Percentiles rank a stretch among this genome's conserved stretches.
These are phyloP conservation scores for Podilymbus podiceps DNA, from an alignment of 2,113 vertebrate genomes.

Conservation along the genomic window DNA sequence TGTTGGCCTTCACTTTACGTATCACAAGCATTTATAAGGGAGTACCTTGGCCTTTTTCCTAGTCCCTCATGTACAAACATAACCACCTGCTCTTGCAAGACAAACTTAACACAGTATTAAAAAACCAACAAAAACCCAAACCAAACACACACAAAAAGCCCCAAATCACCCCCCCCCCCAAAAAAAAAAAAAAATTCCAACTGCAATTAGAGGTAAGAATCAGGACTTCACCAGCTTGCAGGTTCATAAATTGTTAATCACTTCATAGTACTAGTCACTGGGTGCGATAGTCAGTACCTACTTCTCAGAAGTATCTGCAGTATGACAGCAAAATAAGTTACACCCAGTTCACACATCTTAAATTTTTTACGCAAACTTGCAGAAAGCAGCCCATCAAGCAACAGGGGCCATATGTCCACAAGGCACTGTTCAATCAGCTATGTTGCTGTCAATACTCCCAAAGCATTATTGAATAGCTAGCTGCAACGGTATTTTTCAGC, in stretches of 20 bases:
- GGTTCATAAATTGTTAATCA: too few relatives aligned
- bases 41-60: background rate
- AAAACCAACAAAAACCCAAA: background rate
- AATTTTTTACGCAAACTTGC: background rate
- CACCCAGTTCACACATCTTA: background rate
- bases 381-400: background rate
- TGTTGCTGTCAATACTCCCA: background rate
- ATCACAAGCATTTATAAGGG: background rate
- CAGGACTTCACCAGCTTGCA: background rate
- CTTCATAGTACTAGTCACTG: rapidly evolving
- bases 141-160: background rate
- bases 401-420: background rate
- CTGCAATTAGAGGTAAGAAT: background rate
- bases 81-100: background rate
- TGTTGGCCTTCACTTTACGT: background rate
- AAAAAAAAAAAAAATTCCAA: too few relatives aligned
- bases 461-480: background rate
- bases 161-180: too few relatives aligned
- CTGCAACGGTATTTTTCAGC: background rate
- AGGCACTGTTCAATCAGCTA: background rate
- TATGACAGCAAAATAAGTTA: background rate
- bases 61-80: rapidly evolving
- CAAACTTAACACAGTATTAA: background rate
- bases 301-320: background rate
- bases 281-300: background rate